Evolutionary conservation across 1,140 invertebrate species (phyloP).

Genomic region (Glossosoma conforme): DNA sequence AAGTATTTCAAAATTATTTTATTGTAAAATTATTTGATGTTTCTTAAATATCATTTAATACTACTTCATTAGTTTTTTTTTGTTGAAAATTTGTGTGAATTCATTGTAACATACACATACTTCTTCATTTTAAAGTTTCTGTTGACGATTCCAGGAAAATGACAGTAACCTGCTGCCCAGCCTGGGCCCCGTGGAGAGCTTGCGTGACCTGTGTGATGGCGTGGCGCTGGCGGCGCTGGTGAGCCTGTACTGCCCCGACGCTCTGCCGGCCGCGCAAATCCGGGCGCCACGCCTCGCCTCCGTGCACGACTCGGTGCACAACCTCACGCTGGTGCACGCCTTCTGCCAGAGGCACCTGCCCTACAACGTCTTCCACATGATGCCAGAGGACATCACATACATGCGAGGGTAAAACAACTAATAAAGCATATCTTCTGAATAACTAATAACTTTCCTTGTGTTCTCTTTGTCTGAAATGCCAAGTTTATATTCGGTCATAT

Average conservation of each 20-base stretch:
- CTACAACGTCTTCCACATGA: constrained; percentile 89
- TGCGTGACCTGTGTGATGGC: constrained; percentile 80
- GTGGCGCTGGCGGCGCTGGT: constrained; percentile 84
- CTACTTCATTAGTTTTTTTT: too few relatives aligned
- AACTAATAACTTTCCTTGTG: too few relatives aligned
- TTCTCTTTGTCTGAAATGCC: too few relatives aligned
- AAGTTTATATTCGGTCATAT: too few relatives aligned
- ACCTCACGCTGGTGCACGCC: constrained; percentile 82
- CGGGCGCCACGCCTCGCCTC: constrained; percentile 63
- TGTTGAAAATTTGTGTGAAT: too few relatives aligned
- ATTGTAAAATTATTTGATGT: too few relatives aligned
- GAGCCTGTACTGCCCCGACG: constrained; percentile 90
- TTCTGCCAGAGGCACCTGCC: constrained; percentile 85
- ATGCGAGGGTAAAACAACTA: constrained; percentile 87
- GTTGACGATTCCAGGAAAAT: constrained; percentile 14
- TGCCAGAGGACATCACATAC: constrained; percentile 93
- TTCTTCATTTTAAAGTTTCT: too few relatives aligned
- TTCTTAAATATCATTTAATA: too few relatives aligned
- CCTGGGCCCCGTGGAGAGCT: constrained; percentile 13
- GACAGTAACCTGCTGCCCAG: constrained; percentile 13
- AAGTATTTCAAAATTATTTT: too few relatives aligned
- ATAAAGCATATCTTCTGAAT: too few relatives aligned
- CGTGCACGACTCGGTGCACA: constrained; percentile 83
- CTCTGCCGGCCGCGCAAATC: constrained; percentile 71
- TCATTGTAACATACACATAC: too few relatives aligned